Conservation (phyloP, 2,888 invertebrate genomes). For the Quadriops clusia region DNA sequence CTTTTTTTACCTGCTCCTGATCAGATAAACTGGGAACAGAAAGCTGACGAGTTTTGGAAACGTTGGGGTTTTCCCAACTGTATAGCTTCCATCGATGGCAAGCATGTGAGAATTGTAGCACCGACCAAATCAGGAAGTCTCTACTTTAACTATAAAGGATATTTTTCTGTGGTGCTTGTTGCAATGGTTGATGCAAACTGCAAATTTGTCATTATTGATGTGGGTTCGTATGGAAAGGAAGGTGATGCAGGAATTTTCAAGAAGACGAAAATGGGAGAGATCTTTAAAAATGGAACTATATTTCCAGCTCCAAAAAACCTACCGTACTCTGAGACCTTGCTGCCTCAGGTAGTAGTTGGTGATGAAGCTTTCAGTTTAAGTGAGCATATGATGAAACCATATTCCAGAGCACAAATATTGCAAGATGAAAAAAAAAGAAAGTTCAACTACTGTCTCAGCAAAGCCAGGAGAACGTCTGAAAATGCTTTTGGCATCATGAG, state of each 20-base stretch:
- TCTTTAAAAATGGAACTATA: constrained; percentile 8
- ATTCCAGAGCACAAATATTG: constrained; percentile 6
- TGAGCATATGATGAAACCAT: constrained; percentile 12
- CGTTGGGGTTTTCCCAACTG: constrained; percentile 16
- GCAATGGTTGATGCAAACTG: constrained; percentile 14
- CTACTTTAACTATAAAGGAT: constrained; percentile 16
- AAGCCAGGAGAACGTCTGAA: constrained; percentile 12
- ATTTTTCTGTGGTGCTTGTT: constrained; percentile 14
- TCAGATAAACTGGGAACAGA: constrained; percentile 3
- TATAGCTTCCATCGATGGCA: constrained; percentile 14
- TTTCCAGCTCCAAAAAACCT: constrained; percentile 9
- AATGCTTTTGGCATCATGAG: constrained; percentile 12
- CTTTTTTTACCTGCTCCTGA: constrained; percentile 3
- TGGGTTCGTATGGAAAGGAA: constrained; percentile 15
- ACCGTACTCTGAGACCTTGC: constrained; percentile 6
- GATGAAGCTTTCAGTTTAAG: constrained; percentile 9
- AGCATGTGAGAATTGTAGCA: constrained; percentile 12
- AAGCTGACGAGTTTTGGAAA: constrained; percentile 4
- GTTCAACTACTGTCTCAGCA: constrained; percentile 11
- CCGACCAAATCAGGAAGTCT: constrained; percentile 12
- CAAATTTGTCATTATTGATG: constrained; percentile 13
- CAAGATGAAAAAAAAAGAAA: constrained; percentile 7
- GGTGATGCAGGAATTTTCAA: constrained; percentile 14
- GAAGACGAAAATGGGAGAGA: constrained; percentile 10
- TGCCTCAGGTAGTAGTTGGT: constrained; percentile 10